Conservation (phyloP, 2,797 vertebrate species). For the Gymnodraco acuticeps region DNA sequence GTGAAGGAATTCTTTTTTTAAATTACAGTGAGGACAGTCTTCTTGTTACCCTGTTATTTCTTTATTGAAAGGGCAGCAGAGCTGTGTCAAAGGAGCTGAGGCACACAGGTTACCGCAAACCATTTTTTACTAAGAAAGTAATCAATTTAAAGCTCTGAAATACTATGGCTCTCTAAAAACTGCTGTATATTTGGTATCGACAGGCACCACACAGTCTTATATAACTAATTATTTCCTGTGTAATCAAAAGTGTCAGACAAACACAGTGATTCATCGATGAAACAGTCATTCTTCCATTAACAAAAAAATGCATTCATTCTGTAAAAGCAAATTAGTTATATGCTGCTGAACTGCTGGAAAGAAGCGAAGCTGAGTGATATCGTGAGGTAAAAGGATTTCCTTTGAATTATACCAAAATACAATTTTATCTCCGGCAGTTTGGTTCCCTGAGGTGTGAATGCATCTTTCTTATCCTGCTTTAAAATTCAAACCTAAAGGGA, state of each 20-base stretch:
- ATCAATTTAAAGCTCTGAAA: no score
- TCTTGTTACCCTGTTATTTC: conserved; percentile 9
- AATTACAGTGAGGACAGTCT: conserved; percentile 12
- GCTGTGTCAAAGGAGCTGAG: neutral
- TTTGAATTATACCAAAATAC: conserved; percentile 47
- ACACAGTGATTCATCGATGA: conserved; percentile 35
- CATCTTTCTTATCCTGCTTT: conserved; percentile 35
- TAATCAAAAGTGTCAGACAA: conserved; percentile 48
- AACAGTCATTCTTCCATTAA: conserved; percentile 34
- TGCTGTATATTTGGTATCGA: conserved; percentile 16
- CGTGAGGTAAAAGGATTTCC: conserved; percentile 44
- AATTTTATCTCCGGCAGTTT: conserved; percentile 45
- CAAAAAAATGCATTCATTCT: neutral
- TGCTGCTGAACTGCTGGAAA: conserved; percentile 24
- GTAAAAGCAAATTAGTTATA: conserved; percentile 23
- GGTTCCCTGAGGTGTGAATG: conserved; percentile 30
- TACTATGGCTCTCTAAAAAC: conserved; percentile 21
- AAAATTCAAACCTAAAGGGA: conserved; percentile 48
- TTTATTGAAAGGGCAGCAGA: conserved; percentile 6
- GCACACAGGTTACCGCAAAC: neutral
- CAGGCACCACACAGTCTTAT: conserved; percentile 14
- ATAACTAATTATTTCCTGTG: conserved; percentile 39
- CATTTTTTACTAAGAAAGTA: no score
- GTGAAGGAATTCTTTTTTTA: conserved; percentile 22
- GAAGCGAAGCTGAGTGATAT: conserved; percentile 50